These are phyloP conservation scores for Isotomurus palustris DNA, from an alignment of 2,888 invertebrate species.

Conservation along the genomic window DNA sequence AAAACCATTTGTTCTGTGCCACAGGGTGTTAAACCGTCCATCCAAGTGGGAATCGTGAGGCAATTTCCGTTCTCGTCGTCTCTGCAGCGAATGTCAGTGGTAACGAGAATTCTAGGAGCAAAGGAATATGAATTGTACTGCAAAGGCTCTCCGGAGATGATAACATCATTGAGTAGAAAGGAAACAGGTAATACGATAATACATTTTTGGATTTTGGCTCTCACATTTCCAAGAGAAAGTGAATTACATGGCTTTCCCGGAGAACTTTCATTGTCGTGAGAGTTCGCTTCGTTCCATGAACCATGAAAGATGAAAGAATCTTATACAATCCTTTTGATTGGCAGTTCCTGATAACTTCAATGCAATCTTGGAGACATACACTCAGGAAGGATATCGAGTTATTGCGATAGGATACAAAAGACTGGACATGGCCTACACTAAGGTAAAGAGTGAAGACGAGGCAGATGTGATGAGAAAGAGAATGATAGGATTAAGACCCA, in stretches of 20 bases:
- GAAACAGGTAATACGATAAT: conserved; percentile 57
- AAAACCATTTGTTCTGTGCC: no score
- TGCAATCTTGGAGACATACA: conserved; percentile 73
- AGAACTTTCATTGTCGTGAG: not conserved
- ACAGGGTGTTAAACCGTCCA: conserved; percentile 46
- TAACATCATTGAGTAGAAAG: conserved; percentile 68
- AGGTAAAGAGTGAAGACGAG: conserved; percentile 48
- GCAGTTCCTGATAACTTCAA: conserved; percentile 75
- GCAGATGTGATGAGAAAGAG: not conserved
- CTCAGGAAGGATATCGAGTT: conserved; percentile 88
- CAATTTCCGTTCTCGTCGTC: conserved; percentile 84
- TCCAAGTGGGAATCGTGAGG: conserved; percentile 75
- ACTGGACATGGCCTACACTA: conserved; percentile 64
- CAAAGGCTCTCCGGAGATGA: conserved; percentile 92
- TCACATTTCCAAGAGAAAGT: not conserved
- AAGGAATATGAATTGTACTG: conserved; percentile 73
- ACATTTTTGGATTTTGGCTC: not conserved
- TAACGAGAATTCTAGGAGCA: conserved; percentile 69
- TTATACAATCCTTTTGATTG: conserved; percentile 12
- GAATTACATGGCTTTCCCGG: not conserved
- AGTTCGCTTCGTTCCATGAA: not conserved
- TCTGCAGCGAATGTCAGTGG: conserved; percentile 85
- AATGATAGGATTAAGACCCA: not conserved
- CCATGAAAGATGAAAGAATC: not conserved
- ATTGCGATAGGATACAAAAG: conserved; percentile 79